Evolutionary conservation across 2,888 invertebrate genomes (phyloP), one percentile per base, ranked within the genome.

Genomic region (Galerucella nymphaeae): DNA sequence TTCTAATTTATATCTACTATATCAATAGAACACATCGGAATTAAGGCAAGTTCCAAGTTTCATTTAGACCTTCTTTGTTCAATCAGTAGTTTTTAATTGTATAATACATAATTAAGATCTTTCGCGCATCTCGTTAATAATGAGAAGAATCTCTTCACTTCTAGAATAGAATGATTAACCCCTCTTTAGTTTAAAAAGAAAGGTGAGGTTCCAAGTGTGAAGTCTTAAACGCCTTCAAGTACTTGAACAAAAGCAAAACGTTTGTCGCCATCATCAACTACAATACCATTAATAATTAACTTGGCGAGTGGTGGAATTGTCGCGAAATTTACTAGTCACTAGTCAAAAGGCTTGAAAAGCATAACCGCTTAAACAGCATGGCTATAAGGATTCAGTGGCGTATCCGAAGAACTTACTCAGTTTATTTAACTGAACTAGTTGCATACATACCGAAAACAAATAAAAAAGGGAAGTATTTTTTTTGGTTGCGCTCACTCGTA

Each of bases 241-340:
- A 58, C 61, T 48, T 55, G 66, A 70, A 73, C 73, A 73, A 73
- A 72, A 69, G 66, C 45, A 48, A 70, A 68, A 57, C 73, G 70
- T 70, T 73, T 58, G 70, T 73, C 72, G 72, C 55, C 64, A 63
- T 65, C 61, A 59, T 70, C 67, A 67, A 61, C 67, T 61, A 70
- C 73, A 72, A 72, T 69, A 42, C 70, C 73, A 73, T 73, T 70
- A 73, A 73, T 73, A 70, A 73, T 73, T 70, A 70, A 73, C 70
- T 66, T 18, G 58, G 66, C 50, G 63, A 66, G 70, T 70, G 42
- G 66, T 70, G 30, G 66, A 66, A 66, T 73, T 66, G 73, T 70
- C 63, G 58, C 58, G 50, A 70, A 70, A 73, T 73, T 73, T 66
- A 70, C 70, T 68, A 72, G 69, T 65, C 66, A 70, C 70, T 68